Conservation (phyloP, 1,140 invertebrate species). For the Drosophila mauritiana region DNA sequence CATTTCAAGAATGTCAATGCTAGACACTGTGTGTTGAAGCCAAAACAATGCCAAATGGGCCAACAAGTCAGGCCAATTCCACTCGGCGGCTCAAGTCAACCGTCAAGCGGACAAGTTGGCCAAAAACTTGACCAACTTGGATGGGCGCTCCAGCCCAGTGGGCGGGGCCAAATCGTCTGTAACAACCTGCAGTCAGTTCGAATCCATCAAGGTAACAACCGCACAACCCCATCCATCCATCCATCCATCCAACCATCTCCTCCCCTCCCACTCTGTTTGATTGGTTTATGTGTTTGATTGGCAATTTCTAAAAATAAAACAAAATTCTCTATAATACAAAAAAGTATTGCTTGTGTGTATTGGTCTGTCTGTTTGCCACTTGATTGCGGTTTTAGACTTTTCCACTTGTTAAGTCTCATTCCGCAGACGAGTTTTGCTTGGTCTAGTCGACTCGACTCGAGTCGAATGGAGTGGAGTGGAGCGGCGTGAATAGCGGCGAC, state of each 20-base stretch:
- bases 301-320: conserved; percentile 73
- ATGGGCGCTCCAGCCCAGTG: background rate
- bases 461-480: conserved; percentile 3
- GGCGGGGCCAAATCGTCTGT: conserved; percentile 27
- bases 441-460: conserved; percentile 24
- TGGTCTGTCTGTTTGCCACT: conserved; percentile 63
- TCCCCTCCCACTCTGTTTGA: conserved; percentile 35
- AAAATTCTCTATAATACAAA: conserved; percentile 43
- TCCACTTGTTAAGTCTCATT: conserved; percentile 78
- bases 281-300: conserved; percentile 62
- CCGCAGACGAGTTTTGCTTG: conserved; percentile 65
- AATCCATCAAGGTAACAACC: conserved; percentile 38
- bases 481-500: conserved; percentile 15
- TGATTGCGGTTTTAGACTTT: conserved; percentile 75
- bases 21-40: conserved; percentile 36
- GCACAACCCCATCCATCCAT: background rate
- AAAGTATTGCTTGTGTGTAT: conserved; percentile 42
- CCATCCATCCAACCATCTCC: background rate
- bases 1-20: conserved; percentile 51
- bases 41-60: conserved; percentile 56
- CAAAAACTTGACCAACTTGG: conserved; percentile 66
- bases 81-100: conserved; percentile 33
- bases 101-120: conserved; percentile 42
- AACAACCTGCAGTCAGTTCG: conserved; percentile 26
- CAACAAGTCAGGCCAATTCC: conserved; percentile 26